Evolutionary conservation across 2,113 vertebrate genomes (phyloP), one percentile per base, ranked within the genome.

Genomic region (Corydoras maculifer): DNA sequence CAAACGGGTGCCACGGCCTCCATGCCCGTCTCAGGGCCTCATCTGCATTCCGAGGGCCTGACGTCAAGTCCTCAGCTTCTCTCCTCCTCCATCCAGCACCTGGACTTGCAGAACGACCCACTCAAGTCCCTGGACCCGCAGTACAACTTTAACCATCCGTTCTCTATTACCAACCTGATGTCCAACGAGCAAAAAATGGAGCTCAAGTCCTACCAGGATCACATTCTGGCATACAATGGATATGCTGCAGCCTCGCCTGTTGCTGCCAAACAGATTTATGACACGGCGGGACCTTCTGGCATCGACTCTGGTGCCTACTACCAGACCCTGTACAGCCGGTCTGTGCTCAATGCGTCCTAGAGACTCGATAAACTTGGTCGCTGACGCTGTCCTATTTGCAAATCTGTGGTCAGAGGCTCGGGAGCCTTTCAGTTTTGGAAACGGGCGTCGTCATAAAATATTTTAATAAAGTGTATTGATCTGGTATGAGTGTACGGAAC

Each of bases 111-210:
- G 0, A 90, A 83, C 0, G 93, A 94, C 9, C 84, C 91, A 13
- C 88, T 94, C 69, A 95, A 94, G 87, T 88, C 89, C 58, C 84
- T 94, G 81, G 93, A 94, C 58, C 91, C 90, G 0, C 91, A 94
- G 76, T 95, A 94, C 85, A 94, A 94, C 86, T 94, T 95, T 86
- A 94, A 93, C 82, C 94, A 95, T 72, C 94, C 94, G 0, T 95
- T 95, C 85, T 94, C 94, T 82, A 95, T 94, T 82, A 94, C 91
- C 82, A 95, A 94, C 77, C 86, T 94, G 80, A 92, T 95, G 93
- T 94, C 90, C 78, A 90, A 92, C 0, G 93, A 94, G 85, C 93
- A 94, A 89, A 92, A 92, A 85, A 89, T 92, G 82, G 91, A 93
- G 83, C 85, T 91, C 55, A 92, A 92, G 84, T 88, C 86, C 75